Base-by-base conservation (phyloP, 2,888 invertebrate species). In the Epinotia bilunana region DNA sequence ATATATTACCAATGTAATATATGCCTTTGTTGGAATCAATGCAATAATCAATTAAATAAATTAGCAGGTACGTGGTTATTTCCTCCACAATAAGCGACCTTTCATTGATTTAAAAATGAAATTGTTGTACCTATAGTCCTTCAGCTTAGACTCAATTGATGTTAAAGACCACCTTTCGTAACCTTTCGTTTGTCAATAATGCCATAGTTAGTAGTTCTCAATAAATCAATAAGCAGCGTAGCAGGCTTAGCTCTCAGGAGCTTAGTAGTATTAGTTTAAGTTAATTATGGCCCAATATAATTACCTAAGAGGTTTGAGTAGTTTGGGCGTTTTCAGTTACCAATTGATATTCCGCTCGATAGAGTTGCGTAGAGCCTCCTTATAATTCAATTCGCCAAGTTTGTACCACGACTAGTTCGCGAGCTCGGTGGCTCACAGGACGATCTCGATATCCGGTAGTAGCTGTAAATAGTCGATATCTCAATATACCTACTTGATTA, bases 301-400 rank as follows among this genome's bases (percentile, higher is more conserved):
- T 70, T 70, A 70, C n/a, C 49, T 49, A 39, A 64, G 58, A 65
- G 64, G 53, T 64, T 74, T 64, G 57, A 53, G 70, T 57, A 70
- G 70, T 74, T 74, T 60, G 39, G 64, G 55, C 43, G 33, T 39
- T 64, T 64, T 64, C 64, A 70, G 64, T 64, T 60, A n/a, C 61
- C 63, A 20, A 70, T 70, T 74, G 58, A 61, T 65, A 74, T 74
- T 74, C 74, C 53, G 61, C 70, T 71, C 63, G 53, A 70, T 70
- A 13, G 28, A 60, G 55, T 64, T 49, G n/a, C 53, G 63, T 65
- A 39, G n/a, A 64, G 70, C 70, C 53, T 64, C 58, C 28, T 20
- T 18, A 49, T 70, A 70, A 74, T 64, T 71, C 60, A 16, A 70
- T 74, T 73, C 9, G 46, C n/a, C 57, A 13, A 23, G 46, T 72